Conservation (phyloP, 2,797 vertebrate species). For the Falco peregrinus region DNA sequence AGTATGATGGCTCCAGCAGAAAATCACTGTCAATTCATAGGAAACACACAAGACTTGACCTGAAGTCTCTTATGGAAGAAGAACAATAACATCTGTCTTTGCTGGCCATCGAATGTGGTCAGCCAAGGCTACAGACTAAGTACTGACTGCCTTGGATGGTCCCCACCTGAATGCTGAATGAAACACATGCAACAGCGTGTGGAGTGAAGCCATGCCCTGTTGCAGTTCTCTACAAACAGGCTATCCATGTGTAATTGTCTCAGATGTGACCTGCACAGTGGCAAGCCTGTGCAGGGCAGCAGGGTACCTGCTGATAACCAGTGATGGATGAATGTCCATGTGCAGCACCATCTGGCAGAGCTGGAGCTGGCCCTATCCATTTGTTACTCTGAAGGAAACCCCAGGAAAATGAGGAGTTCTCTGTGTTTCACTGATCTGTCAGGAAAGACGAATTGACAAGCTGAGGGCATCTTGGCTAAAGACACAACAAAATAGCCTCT, state of each 20-base stretch:
- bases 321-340: neutral
- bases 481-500: neutral
- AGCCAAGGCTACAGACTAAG: neutral
- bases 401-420: neutral
- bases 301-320: neutral
- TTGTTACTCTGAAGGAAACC: neutral
- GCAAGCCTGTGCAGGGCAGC: neutral
- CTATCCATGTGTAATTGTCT: neutral
- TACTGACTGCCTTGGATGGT: neutral
- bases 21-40: neutral
- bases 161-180: neutral
- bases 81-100: neutral
- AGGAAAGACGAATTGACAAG: neutral
- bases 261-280: neutral
- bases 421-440: neutral
- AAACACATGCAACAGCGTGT: neutral
- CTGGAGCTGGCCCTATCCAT: neutral
- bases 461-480: neutral
- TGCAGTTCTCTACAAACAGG: neutral
- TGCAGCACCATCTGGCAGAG: neutral
- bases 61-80: neutral
- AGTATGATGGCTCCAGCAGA: neutral
- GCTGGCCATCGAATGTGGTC: rapidly evolving
- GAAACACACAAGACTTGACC: neutral
- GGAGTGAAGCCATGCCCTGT: rapidly evolving